Evolutionary conservation across 2,888 invertebrate genomes (phyloP), one percentile per base, ranked within the genome.

Genomic region (Epicampocera succincta): DNA sequence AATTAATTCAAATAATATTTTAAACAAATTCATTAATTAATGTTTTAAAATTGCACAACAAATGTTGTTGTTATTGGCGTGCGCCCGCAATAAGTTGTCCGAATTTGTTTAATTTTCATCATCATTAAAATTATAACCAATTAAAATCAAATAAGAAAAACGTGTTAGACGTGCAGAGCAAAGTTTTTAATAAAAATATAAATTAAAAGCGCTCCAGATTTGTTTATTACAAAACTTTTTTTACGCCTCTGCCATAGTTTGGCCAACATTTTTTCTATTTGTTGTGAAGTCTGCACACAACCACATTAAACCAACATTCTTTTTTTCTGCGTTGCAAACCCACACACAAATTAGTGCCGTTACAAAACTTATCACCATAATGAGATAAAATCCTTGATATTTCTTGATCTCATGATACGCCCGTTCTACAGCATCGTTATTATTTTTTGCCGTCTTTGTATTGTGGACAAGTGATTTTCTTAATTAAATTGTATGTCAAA

Each of bases 401-500:
- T 52, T 69, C 63, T 69, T 77, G 73, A 77, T 77, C 73, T 77
- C 48, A 29, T 56, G 42, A 56, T 48, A 73, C 68, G 33, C 54
- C 73, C 42, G 38, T 33, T 42, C 29, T 40, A 21, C 33, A 54
- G 44, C 50, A 48, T 56, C 21, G n/a, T 68, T 33, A 42, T 17
- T 15, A 13, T 54, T 17, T 44, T 44, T 15, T n/a, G 5, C 60
- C 21, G 19, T 15, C 19, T 40, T 69, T 33, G 33, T 66, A 40
- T 58, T n/a, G 56, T 63, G 78, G 78, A 74, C 73, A 82, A 82
- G 77, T 82, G 81, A 82, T 82, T 82, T 82, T 82, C 81, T 78
- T 82, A 82, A 82, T 82, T 82, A 82, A 82, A 82, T 78, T 78
- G 81, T 82, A 82, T 78, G 81, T 82, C 81, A 78, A 78, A 82